Evolutionary conservation across 2,113 vertebrate genomes (phyloP).

Genomic region (Progne subis): DNA sequence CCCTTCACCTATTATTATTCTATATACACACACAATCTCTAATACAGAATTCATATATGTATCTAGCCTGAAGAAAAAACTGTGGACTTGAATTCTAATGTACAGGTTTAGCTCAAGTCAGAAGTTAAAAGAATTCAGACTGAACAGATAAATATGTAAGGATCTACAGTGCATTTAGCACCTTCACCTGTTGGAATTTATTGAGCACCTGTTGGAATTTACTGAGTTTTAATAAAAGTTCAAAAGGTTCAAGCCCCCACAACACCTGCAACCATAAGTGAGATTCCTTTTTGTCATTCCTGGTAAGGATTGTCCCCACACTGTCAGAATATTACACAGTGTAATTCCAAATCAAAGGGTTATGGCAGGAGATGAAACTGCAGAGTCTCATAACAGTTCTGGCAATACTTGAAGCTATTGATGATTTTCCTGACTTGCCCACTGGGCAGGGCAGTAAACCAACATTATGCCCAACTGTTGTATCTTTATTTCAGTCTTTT

Average conservation of each 20-base stretch:
- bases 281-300: neutral
- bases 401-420: neutral
- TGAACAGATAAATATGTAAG: neutral
- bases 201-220: neutral
- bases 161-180: neutral
- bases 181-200: neutral
- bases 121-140: neutral
- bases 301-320: neutral
- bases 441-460: neutral
- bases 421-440: neutral
- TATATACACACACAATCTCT: neutral
- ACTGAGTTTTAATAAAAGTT: neutral
- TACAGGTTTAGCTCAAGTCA: neutral
- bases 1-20: neutral
- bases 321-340: neutral
- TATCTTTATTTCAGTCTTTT: neutral
- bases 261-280: neutral
- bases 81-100: neutral
- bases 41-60: neutral
- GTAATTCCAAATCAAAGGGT: neutral
- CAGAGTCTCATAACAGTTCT: neutral
- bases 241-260: neutral
- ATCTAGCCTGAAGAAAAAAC: neutral
- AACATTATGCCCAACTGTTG: neutral
- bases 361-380: neutral